Base-by-base conservation (phyloP, 2,113 vertebrate species). In the Propithecus coquereli region DNA sequence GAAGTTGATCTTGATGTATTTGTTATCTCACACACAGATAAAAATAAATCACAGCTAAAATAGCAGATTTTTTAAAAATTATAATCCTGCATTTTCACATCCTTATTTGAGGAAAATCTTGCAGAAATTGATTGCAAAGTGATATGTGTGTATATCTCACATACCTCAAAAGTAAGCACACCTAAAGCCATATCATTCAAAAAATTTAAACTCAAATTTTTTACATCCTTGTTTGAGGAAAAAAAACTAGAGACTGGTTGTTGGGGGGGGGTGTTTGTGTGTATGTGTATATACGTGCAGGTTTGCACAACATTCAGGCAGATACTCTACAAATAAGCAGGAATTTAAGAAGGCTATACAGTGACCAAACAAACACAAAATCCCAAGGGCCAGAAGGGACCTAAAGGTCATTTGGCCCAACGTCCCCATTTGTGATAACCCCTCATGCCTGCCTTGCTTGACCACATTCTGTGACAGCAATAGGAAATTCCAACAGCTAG, bases 1-100 rank as follows among this genome's bases (percentile, higher is more conserved):
- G 63, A 92, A 54, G 13, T 52, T 89, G 37, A 76, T 94, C 92
- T 91, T 65, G 32, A 18, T 65, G 34, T 66, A 37, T 79, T 40
- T 94, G 6, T 91, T 89, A 50, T 66, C 18, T 95, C 27, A n/a
- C 92, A 20, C 74, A 83, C 63, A 95, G 91, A 25, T 68, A 76
- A 82, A 94, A 88, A 45, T 80, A 84, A 91, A 54, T 96, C 40
- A 59, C 52, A 52, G 37, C 66, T 83, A n/a, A 74, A 68, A 18
- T 50, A 90, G 52, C 27, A 71, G 84, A 37, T 65, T 92, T 91
- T 71, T 81, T 20, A 74, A 71, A 54, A 45, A 43, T 71, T 90
- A 25, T 47, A 63, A 91, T 84, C 18, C 47, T 82, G 50, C 74
- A 83, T 70, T 34, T 96, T 89, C 25, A 80, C 50, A 34, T 63